Base-by-base conservation (phyloP, 2,113 vertebrate genomes). In the Chaenogobius annularis region DNA sequence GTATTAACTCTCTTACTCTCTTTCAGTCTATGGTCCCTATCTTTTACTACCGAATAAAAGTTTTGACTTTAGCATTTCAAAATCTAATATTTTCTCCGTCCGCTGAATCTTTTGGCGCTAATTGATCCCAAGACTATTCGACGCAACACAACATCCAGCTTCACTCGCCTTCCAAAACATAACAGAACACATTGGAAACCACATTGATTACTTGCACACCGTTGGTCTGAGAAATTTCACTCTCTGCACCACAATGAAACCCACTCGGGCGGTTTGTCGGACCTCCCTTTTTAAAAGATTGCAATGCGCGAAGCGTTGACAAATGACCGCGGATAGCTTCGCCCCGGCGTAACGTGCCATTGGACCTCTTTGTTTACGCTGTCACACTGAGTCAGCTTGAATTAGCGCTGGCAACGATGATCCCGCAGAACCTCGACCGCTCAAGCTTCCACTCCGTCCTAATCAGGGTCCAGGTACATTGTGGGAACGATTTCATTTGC, bases 331-430 rank as follows among this genome's bases (percentile, higher is more conserved):
- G 52, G 83, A 80, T 61, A 12, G 75, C 65, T 68, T 77, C 81
- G 72, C 50, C 54, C n/a, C 66, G 71, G 44, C 0, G 37, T 69
- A 69, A 84, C 84, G 80, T 87, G 77, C 47, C 73, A 85, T 85
- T 77, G 79, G 85, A 80, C 77, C 59, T 73, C 74, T 85, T 89
- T 82, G 72, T 88, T 87, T 81, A 81, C 74, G 75, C 79, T 74
- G 83, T 79, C 68, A 76, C 78, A 73, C 82, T 65, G 82, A 80
- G 83, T 88, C 87, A 83, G 55, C 31, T 46, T 26, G 73, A 62
- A 83, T 90, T 87, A 84, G 65, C 67, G 67, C 68, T 8, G 37
- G 48, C 26, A 58, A 72, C 69, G 56, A 81, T 81, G 79, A 88
- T 22, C 7, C 1, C 37, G 37, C 37, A 3, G 37, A n/a, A 9